Conservation (phyloP, 2,797 vertebrate genomes). For the Notoglanidium macrostoma region DNA sequence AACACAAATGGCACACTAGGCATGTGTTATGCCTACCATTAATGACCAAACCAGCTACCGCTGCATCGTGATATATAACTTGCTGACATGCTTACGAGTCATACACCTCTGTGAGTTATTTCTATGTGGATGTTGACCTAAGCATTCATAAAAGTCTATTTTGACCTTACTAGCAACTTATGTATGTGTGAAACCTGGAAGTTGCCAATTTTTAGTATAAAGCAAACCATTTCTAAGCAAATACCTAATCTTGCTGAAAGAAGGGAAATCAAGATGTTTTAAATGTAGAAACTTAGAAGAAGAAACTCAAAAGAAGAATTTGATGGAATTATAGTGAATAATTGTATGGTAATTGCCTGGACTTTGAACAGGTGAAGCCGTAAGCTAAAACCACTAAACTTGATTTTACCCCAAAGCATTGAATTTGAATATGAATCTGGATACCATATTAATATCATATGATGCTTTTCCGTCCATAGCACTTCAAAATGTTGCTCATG, state of each 20-base stretch:
- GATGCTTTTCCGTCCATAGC: background rate
- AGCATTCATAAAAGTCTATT: background rate
- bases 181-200: no score
- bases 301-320: background rate
- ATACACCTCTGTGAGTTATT: background rate
- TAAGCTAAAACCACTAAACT: background rate
- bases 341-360: background rate
- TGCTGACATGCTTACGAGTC: conserved; percentile 12
- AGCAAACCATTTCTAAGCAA: background rate
- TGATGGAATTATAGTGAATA: background rate
- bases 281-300: background rate
- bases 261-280: background rate
- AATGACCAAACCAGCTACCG: conserved; percentile 23
- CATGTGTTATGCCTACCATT: conserved; percentile 26
- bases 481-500: background rate
- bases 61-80: background rate
- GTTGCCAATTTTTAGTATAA: background rate
- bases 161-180: background rate
- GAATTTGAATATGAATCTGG: background rate
- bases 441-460: background rate
- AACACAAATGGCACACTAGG: conserved; percentile 31
- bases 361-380: background rate
- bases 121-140: conserved; percentile 3
- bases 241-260: background rate
- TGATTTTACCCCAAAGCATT: background rate